phyloP scores from a whole-genome alignment of 2,888 invertebrate species.

The Automeris io region DNA sequence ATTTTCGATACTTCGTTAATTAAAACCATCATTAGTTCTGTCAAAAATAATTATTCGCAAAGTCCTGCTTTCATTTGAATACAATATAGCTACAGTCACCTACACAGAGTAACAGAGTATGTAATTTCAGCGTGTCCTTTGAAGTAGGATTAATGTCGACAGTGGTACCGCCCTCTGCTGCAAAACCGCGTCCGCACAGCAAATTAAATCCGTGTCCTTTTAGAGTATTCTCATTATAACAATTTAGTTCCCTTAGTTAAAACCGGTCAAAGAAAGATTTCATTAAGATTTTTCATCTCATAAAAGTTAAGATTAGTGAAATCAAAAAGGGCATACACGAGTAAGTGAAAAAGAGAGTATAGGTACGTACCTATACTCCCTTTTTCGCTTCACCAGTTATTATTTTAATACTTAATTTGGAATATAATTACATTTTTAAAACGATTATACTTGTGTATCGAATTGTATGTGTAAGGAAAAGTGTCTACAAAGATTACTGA shows the following conservation, averaged over 20 bases:
- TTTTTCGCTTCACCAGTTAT: too few relatives aligned
- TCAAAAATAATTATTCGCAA: constrained; percentile 36
- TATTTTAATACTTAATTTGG: too few relatives aligned
- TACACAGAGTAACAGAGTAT: constrained; percentile 30
- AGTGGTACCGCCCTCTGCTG: constrained; percentile 33
- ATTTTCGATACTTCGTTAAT: constrained; percentile 17
- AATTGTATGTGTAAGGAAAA: too few relatives aligned
- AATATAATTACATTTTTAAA: too few relatives aligned
- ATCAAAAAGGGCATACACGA: too few relatives aligned
- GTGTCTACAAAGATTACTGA: too few relatives aligned
- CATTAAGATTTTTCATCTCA: constrained; percentile 7
- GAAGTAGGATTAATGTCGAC: constrained; percentile 65
- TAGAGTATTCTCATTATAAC: constrained; percentile 54
- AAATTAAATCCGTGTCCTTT: constrained; percentile 65
- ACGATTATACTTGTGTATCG: too few relatives aligned
- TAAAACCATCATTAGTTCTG: constrained; percentile 21
- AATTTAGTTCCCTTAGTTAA: constrained; percentile 45
- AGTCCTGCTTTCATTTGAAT: constrained; percentile 39
- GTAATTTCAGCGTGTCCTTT: constrained; percentile 62
- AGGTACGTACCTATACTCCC: too few relatives aligned
- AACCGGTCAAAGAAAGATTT: constrained; percentile 17
- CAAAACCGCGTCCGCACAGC: constrained; percentile 37
- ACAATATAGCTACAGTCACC: constrained; percentile 26
- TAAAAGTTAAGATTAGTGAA: too few relatives aligned
- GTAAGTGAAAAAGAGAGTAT: too few relatives aligned